Percentiles rank a stretch among this genome's conserved stretches.
phyloP scores from a whole-genome alignment of 2,113 vertebrate genomes.

The Microcebus griseorufus region DNA sequence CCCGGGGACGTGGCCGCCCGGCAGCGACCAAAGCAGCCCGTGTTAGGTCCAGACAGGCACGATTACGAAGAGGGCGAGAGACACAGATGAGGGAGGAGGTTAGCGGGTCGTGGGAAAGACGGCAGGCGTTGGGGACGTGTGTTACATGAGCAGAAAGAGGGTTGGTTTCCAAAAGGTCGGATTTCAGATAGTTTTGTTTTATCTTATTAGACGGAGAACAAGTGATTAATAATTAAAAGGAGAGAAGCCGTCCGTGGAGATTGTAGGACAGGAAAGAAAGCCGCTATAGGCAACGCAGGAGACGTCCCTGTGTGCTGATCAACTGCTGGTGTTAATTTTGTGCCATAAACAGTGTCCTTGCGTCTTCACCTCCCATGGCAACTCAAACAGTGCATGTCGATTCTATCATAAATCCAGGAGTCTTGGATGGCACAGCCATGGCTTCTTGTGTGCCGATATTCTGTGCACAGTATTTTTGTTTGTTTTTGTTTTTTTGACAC shows the following conservation, averaged over 20 bases:
- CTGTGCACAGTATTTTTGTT: not conserved
- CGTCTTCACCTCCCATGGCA: rapidly evolving
- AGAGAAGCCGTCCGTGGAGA: not conserved
- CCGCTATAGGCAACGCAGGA: rapidly evolving
- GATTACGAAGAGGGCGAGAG: not conserved
- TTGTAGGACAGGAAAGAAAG: not conserved
- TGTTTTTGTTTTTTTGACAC: too few species aligned
- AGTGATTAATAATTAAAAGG: not conserved
- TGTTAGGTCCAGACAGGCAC: rapidly evolving
- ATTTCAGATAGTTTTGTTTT: too few species aligned
- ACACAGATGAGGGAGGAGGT: too few species aligned
- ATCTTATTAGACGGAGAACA: not conserved
- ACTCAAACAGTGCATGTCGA: not conserved
- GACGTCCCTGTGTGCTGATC: not conserved
- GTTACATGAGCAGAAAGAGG: not conserved
- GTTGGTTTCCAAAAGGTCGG: not conserved
- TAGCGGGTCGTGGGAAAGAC: too few species aligned
- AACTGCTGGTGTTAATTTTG: not conserved
- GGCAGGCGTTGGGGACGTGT: rapidly evolving
- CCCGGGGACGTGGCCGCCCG: not conserved
- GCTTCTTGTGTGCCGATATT: not conserved
- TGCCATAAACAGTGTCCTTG: not conserved
- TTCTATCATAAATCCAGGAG: not conserved
- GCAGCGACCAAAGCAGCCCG: not conserved
- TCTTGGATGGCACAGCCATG: not conserved